A percentile compares a stretch with the other conserved stretches of the same genome.
phyloP scores from a whole-genome alignment of 2,797 vertebrate species.

The Cyprinella venusta region DNA sequence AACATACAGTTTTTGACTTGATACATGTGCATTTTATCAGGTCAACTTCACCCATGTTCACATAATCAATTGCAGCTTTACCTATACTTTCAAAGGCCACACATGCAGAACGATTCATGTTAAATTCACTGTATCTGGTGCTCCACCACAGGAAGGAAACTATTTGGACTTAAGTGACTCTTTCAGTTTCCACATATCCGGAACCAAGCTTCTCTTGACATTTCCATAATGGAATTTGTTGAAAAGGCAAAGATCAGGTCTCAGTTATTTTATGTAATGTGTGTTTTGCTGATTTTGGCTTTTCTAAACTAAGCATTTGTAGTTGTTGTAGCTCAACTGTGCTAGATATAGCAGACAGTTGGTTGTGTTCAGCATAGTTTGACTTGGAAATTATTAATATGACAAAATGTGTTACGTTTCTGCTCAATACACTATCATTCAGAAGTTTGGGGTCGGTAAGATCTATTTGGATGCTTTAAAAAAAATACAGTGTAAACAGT shows the following conservation, averaged over 20 bases:
- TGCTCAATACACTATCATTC: neutral
- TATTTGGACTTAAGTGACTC: neutral
- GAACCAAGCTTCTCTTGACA: neutral
- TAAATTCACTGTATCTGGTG: neutral
- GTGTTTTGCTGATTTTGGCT: constrained; percentile 12
- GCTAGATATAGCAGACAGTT: neutral
- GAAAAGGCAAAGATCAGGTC: neutral
- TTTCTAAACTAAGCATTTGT: neutral
- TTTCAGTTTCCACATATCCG: neutral
- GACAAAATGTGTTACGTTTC: neutral
- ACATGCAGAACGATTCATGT: neutral
- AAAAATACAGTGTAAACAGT: neutral
- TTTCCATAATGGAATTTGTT: constrained; percentile 17
- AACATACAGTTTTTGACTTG: neutral
- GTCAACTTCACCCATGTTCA: neutral
- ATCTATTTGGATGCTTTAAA: neutral
- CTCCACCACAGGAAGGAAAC: constrained; percentile 25
- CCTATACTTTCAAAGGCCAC: neutral
- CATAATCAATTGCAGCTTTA: neutral
- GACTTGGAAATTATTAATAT: neutral
- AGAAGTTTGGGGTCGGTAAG: neutral
- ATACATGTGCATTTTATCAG: neutral
- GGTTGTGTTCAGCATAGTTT: neutral
- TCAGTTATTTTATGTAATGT: constrained; percentile 19
- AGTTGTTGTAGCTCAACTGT: neutral